Evolutionary conservation across 2,888 invertebrate genomes (phyloP).

Genomic region (Thera obeliscata): DNA sequence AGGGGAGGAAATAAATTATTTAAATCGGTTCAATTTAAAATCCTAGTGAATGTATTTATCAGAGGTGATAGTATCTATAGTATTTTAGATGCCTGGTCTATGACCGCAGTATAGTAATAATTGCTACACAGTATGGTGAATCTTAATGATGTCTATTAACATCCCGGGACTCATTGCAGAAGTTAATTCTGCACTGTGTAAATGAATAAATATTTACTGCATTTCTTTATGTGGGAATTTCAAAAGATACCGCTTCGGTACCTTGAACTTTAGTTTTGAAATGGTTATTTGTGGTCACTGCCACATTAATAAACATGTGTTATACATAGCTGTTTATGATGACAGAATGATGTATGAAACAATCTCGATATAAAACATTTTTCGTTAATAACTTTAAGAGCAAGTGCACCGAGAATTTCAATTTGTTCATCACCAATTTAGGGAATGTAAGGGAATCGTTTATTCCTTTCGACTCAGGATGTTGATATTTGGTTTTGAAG

Average conservation of each 20-base stretch:
- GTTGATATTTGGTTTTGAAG: too few species aligned
- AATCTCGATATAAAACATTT: too few species aligned
- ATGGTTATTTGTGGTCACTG: background rate
- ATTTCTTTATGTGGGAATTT: conserved; percentile 9
- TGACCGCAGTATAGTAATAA: conserved; percentile 12
- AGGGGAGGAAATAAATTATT: conserved; percentile 33
- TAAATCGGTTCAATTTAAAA: conserved; percentile 43
- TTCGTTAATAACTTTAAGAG: too few species aligned
- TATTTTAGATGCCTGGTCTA: conserved; percentile 27
- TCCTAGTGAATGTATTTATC: conserved; percentile 38
- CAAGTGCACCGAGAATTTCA: too few species aligned
- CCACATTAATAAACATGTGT: background rate
- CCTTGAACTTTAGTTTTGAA: background rate
- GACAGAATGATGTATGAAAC: too few species aligned
- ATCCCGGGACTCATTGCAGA: conserved; percentile 28
- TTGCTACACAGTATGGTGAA: conserved; percentile 18
- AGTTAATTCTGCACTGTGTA: conserved; percentile 10
- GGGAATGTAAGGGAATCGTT: too few species aligned
- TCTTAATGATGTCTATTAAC: conserved; percentile 36
- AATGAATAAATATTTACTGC: conserved; percentile 5
- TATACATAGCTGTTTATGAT: too few species aligned
- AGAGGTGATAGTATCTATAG: conserved; percentile 38
- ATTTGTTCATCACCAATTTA: background rate
- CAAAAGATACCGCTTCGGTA: background rate
- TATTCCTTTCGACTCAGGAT: too few species aligned